Percentiles rank a stretch among this genome's conserved stretches.
These are phyloP conservation scores for Schizopygopsis malacanthus DNA, from an alignment of 2,797 vertebrate species.

Conservation along the genomic window DNA sequence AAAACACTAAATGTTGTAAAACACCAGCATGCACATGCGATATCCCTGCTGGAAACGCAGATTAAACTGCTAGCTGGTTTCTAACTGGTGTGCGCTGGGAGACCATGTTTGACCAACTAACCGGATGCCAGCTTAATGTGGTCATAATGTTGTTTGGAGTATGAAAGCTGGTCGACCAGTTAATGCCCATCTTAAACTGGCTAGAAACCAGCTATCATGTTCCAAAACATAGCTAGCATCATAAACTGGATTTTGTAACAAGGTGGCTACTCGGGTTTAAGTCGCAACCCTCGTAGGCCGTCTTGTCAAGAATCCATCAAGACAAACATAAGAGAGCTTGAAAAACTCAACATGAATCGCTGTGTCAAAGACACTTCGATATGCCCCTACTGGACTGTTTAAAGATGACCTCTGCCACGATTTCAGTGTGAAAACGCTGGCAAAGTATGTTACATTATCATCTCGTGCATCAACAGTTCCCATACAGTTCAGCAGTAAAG, in stretches of 20 bases:
- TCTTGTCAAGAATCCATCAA: constrained; percentile 53
- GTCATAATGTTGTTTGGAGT: neutral
- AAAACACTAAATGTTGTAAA: neutral
- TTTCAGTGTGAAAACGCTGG: constrained; percentile 21
- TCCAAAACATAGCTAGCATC: constrained; percentile 33
- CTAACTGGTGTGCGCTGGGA: neutral
- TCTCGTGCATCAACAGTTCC: constrained; percentile 52
- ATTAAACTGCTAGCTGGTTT: neutral
- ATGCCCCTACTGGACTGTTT: neutral
- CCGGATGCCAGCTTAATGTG: neutral
- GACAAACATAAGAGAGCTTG: constrained; percentile 46
- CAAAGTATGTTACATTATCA: constrained; percentile 34
- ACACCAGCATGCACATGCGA: constrained; percentile 24
- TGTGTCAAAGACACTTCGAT: constrained; percentile 1
- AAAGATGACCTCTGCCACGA: constrained; percentile 17
- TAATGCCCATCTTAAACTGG: neutral
- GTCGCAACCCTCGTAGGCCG: constrained; percentile 54
- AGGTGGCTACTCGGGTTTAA: constrained; percentile 36
- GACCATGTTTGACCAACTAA: neutral
- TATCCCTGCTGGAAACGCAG: neutral
- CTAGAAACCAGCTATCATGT: neutral
- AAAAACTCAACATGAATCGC: constrained; percentile 19
- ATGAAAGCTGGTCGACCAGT: neutral
- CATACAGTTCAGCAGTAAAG: constrained; percentile 45
- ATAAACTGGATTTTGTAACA: constrained; percentile 10